phyloP scores from a whole-genome alignment of 2,113 vertebrate species.

The Sebastes fasciatus region DNA sequence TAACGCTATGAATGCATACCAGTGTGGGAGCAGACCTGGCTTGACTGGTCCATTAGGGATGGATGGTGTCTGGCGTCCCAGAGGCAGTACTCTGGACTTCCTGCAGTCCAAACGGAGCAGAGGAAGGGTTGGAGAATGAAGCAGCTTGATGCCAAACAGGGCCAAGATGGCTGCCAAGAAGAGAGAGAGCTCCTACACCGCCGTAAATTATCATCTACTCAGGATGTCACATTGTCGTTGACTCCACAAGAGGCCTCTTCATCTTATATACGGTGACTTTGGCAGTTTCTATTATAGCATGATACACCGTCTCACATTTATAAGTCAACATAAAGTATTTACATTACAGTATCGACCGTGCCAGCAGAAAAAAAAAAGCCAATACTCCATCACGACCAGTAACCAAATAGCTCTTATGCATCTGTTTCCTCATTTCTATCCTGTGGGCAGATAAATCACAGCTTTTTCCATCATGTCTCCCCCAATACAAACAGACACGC shows the following conservation, averaged over 20 bases:
- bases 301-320: slow-evolving; percentile 51
- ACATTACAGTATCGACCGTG: slow-evolving; percentile 35
- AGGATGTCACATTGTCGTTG: slow-evolving; percentile 62
- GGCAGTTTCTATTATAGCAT: slow-evolving; percentile 55
- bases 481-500: slow-evolving; percentile 73
- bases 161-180: slow-evolving; percentile 57
- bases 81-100: slow-evolving; percentile 67
- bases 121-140: slow-evolving; percentile 62
- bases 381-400: slow-evolving; percentile 57
- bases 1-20: slow-evolving; percentile 57
- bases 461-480: slow-evolving; percentile 68
- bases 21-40: slow-evolving; percentile 61
- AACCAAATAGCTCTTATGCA: slow-evolving; percentile 65
- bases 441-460: slow-evolving; percentile 66
- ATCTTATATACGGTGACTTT: slow-evolving; percentile 51
- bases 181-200: slow-evolving; percentile 30
- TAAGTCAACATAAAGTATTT: slow-evolving; percentile 66
- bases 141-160: slow-evolving; percentile 59
- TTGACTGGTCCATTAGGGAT: slow-evolving; percentile 65
- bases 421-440: slow-evolving; percentile 71
- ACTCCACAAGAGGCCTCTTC: slow-evolving; percentile 69
- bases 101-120: slow-evolving; percentile 63
- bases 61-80: slow-evolving; percentile 75
- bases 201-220: slow-evolving; percentile 70
- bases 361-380: slow-evolving; percentile 49